Evolutionary conservation across 2,113 vertebrate genomes (phyloP), one percentile per base, ranked within the genome.

Genomic region (Psettodes erumei): DNA sequence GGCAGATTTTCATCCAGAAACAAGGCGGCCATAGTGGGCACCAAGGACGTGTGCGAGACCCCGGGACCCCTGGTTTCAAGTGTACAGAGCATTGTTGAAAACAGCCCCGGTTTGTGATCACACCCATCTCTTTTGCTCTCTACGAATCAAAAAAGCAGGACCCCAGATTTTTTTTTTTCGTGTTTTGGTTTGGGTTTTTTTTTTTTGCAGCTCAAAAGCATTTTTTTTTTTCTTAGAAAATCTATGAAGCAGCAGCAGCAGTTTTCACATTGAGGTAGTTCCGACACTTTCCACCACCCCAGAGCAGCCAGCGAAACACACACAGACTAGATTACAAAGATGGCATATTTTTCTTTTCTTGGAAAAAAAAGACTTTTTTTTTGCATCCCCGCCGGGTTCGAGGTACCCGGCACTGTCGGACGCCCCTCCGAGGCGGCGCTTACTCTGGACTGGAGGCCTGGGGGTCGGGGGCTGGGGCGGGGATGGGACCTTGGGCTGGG

Each of bases 1-100:
- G 98, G 98, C 89, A 99, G 93, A 91, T 99, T 99, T 94, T 99
- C 98, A 92, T 99, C 98, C 92, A 99, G 95, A 94, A 99, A 99
- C 51, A 96, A 96, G 21, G 98, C 98, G 77, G 96, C 96, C 72
- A 98, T 93, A 15, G 94, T 96, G 83, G 97, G 96, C 87, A 98
- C 95, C 90, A 97, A 89, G 74, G 96, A 93, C 89, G 95, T 92
- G 91, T 94, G 95, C 75, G 95, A 95, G 65, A 95, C 94, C 91
- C 93, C 92, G 55, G 96, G 94, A 91, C 89, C 94, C 93, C 96
- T 98, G 94, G 89, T 92, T 94, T 93, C 87, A 90, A 94, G 92
- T 94, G 92, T 89, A 93, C 92, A 94, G 92, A 93, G 93, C 92
- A 94, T 93, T 92, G 90, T 94, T 93, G 93, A 93, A 93, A 94